A percentile compares a stretch with the other conserved stretches of the same genome.
phyloP scores from a whole-genome alignment of 1,140 invertebrate species.

The Colletes gigas region DNA sequence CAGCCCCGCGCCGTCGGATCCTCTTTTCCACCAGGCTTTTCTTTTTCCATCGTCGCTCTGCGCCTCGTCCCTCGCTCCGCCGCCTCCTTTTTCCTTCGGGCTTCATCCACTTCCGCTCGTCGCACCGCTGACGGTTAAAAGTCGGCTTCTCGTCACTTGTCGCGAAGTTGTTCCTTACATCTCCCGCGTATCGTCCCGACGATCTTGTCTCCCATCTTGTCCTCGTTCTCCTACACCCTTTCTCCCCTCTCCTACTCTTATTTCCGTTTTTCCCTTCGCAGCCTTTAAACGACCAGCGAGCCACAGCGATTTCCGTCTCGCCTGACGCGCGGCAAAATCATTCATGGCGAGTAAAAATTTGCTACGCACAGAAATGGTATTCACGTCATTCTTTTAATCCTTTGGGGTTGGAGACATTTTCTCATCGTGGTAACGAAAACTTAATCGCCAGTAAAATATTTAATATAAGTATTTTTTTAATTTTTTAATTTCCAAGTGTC shows the following conservation, averaged over 20 bases:
- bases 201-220: slow-evolving; percentile 34
- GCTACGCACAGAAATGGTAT: too few relatives aligned
- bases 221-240: not conserved
- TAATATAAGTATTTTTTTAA: too few relatives aligned
- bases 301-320: too few relatives aligned
- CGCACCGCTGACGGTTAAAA: slow-evolving; percentile 59
- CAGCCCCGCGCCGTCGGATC: slow-evolving; percentile 34
- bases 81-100: slow-evolving; percentile 46
- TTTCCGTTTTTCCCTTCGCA: slow-evolving; percentile 16
- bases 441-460: too few relatives aligned
- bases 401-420: too few relatives aligned
- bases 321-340: not conserved
- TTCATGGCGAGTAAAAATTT: not conserved
- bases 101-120: slow-evolving; percentile 65
- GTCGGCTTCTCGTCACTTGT: slow-evolving; percentile 61
- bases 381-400: too few relatives aligned
- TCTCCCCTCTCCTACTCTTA: not conserved
- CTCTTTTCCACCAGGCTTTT: slow-evolving; percentile 32
- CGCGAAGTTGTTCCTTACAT: slow-evolving; percentile 49
- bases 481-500: too few relatives aligned
- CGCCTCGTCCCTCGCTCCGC: slow-evolving; percentile 24
- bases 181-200: slow-evolving; percentile 50
- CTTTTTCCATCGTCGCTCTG: slow-evolving; percentile 4
- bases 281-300: slow-evolving; percentile 1
- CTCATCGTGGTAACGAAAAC: too few relatives aligned